phyloP scores from a whole-genome alignment of 2,888 invertebrate species.

The Drosophila pseudotalamancana region DNA sequence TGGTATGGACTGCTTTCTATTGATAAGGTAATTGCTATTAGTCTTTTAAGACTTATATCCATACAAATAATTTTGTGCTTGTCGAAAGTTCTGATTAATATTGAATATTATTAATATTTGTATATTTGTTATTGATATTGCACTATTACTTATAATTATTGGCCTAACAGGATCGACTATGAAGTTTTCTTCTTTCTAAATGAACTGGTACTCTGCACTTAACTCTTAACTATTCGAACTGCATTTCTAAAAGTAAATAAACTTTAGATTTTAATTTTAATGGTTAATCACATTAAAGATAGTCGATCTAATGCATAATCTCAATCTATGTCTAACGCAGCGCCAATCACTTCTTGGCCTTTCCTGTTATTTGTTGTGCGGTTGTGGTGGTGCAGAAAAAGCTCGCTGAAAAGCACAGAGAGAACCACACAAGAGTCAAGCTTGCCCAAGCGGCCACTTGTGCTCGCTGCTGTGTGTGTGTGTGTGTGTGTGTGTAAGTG shows the following conservation, averaged over 20 bases:
- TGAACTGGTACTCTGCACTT: too few species aligned
- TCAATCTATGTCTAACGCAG: background rate
- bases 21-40: conserved; percentile 6
- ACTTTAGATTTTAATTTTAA: too few species aligned
- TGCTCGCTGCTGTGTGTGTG: conserved; percentile 24
- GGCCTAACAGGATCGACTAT: too few species aligned
- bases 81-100: too few species aligned
- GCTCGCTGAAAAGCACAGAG: conserved; percentile 56
- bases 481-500: background rate
- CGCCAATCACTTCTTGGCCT: conserved; percentile 29
- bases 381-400: conserved; percentile 29
- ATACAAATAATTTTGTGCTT: background rate
- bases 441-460: conserved; percentile 24
- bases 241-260: too few species aligned
- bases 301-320: background rate
- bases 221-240: too few species aligned
- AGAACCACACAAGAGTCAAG: conserved; percentile 47
- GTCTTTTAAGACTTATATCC: too few species aligned
- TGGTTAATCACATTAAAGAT: background rate
- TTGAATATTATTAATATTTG: too few species aligned
- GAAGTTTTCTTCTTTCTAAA: too few species aligned
- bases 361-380: conserved; percentile 32
- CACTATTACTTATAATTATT: too few species aligned
- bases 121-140: too few species aligned
- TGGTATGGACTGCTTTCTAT: background rate